Conservation (phyloP, 2,888 invertebrate species). For the Lasius fuliginosus region DNA sequence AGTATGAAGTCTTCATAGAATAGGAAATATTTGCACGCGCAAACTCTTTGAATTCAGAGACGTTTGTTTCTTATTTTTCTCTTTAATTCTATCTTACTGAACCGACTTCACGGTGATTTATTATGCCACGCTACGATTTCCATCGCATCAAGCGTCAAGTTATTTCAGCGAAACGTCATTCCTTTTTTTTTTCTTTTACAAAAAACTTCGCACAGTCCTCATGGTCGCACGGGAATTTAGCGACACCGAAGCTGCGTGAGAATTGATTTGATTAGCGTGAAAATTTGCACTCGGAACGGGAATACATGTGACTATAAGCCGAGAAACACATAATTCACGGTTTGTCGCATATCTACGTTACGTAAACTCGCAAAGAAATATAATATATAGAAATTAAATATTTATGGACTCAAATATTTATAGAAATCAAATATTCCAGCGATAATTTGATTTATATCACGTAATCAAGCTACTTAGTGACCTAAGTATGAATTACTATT, state of each 20-base stretch:
- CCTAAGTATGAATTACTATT: background rate
- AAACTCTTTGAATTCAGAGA: background rate
- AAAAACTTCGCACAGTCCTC: slow-evolving; percentile 3
- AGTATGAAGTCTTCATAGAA: background rate
- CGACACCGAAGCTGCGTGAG: slow-evolving; percentile 56
- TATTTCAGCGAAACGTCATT: background rate
- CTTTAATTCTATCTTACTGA: background rate
- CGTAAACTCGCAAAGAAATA: background rate
- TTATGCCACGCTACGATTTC: background rate
- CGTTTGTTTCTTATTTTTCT: background rate
- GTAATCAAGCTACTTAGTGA: background rate
- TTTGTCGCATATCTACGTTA: background rate
- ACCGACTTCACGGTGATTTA: background rate
- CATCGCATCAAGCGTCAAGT: background rate
- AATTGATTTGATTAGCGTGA: slow-evolving; percentile 38
- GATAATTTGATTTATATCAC: background rate
- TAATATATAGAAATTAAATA: background rate
- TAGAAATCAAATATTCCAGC: background rate
- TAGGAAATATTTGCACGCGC: background rate
- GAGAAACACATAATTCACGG: background rate
- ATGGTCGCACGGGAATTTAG: slow-evolving; percentile 41
- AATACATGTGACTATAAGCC: background rate
- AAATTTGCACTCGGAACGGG: slow-evolving; percentile 20
- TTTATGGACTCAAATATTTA: background rate
- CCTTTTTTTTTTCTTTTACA: background rate